Evolutionary conservation across 2,797 vertebrate genomes (phyloP).

Genomic region (Spinus pinus): DNA sequence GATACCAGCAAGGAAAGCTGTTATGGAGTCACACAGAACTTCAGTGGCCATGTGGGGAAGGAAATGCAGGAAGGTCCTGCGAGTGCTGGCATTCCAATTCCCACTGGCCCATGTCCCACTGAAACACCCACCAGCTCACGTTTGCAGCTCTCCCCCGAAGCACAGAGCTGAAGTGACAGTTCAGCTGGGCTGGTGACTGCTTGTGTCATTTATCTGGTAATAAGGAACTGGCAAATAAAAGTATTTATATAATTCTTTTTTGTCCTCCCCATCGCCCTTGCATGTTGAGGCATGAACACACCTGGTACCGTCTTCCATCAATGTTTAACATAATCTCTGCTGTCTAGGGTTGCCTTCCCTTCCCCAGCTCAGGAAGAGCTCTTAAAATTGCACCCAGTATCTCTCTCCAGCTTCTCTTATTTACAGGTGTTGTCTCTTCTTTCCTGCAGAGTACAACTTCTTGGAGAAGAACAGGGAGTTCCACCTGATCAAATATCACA

Average conservation of each 20-base stretch:
- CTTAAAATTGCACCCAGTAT: background rate
- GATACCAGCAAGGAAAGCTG: rapidly evolving
- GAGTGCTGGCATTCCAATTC: background rate
- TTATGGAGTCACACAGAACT: background rate
- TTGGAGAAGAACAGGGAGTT: background rate
- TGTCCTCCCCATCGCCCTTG: rapidly evolving
- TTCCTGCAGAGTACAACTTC: background rate
- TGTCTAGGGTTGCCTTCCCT: background rate
- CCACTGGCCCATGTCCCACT: background rate
- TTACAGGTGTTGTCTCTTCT: background rate
- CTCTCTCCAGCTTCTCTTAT: background rate
- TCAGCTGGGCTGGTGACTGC: background rate
- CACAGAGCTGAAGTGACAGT: background rate
- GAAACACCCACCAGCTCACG: background rate
- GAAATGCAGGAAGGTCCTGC: background rate
- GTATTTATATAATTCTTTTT: background rate
- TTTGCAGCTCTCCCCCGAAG: background rate
- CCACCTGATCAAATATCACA: background rate
- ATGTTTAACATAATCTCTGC: background rate
- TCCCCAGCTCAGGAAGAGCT: background rate
- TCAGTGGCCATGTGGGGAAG: background rate
- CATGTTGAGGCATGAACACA: background rate
- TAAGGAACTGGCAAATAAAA: background rate
- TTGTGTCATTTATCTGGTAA: background rate
- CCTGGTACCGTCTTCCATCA: background rate